Evolutionary conservation across 1,140 invertebrate species (phyloP).

Genomic region (Apolygus lucorum): DNA sequence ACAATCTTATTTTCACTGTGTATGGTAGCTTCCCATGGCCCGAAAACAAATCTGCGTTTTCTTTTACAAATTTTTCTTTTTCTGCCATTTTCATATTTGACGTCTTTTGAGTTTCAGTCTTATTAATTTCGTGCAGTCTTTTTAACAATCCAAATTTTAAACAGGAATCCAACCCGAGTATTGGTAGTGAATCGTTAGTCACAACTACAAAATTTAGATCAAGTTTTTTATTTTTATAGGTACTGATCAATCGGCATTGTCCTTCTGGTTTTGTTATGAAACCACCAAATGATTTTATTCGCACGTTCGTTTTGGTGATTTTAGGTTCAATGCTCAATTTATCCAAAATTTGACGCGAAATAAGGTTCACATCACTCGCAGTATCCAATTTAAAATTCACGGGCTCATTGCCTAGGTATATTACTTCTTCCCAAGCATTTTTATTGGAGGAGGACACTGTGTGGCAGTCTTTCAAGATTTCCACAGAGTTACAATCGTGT

Average conservation of each 20-base stretch:
- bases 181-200: neutral
- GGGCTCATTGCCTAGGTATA: neutral
- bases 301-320: neutral
- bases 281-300: neutral
- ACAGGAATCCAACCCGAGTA: neutral
- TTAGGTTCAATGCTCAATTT: neutral
- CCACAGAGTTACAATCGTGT: neutral
- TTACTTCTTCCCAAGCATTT: neutral
- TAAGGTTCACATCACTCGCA: neutral
- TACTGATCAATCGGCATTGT: neutral
- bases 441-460: neutral
- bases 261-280: neutral
- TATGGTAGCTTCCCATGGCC: conserved; percentile 37
- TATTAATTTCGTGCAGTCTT: neutral
- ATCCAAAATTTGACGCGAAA: neutral
- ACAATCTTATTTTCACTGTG: conserved; percentile 34
- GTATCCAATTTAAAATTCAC: neutral
- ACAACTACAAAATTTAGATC: neutral
- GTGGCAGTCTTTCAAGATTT: neutral
- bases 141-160: neutral
- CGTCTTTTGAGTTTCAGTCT: neutral
- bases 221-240: neutral
- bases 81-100: neutral
- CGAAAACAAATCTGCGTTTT: conserved; percentile 29
- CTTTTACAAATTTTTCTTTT: conserved; percentile 19